These are phyloP conservation scores for Lumbricus terrestris DNA, from an alignment of 2,888 invertebrate genomes.

Conservation along the genomic window DNA sequence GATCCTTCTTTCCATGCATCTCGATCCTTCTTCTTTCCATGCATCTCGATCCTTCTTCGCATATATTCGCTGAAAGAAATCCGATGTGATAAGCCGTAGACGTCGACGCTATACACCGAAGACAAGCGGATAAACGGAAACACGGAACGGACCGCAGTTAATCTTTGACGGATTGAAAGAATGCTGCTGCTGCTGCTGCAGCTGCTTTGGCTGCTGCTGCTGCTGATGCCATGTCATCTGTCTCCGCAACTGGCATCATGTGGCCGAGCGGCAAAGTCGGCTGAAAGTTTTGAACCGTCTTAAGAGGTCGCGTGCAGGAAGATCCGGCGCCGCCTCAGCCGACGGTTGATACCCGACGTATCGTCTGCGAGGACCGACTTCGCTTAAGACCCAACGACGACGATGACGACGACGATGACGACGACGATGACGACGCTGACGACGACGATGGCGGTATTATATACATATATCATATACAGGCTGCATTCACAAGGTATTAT, in stretches of 20 bases:
- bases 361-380: too few species aligned
- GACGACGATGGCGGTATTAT: too few species aligned
- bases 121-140: not conserved
- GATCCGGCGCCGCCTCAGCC: not conserved
- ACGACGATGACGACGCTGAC: too few species aligned
- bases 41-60: too few species aligned
- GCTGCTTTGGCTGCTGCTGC: not conserved
- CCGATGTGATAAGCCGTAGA: not conserved
- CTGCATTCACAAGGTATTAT: too few species aligned
- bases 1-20: not conserved
- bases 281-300: not conserved
- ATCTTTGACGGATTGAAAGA: conserved; percentile 3
- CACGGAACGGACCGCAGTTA: not conserved
- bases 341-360: too few species aligned
- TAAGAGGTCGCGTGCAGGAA: not conserved
- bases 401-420: too few species aligned
- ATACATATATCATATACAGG: too few species aligned
- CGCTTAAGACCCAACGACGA: too few species aligned
- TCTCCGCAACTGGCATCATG: not conserved
- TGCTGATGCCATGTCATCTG: not conserved
- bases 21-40: too few species aligned
- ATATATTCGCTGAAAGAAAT: not conserved
- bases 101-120: not conserved
- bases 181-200: not conserved
- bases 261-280: not conserved